Evolutionary conservation across 2,888 invertebrate genomes (phyloP), one percentile per base, ranked within the genome.

Genomic region (Masnerella sp.): DNA sequence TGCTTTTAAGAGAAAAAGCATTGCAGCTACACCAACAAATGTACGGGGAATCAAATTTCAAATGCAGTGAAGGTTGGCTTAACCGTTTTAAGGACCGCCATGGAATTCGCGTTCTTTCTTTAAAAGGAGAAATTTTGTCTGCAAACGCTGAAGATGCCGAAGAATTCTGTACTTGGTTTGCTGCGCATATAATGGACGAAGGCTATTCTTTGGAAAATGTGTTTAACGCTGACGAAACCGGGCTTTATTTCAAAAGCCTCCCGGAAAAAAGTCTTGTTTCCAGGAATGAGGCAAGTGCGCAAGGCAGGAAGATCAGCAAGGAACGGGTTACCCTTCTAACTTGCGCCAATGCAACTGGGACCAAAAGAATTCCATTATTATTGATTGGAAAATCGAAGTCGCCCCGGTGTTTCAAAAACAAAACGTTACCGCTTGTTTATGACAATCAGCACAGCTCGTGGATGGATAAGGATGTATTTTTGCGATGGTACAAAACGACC

Each of bases 161-260:
- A 14, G 34, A 62, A n/a, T 78, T 70, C 20, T 30, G 7, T 0
- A 18, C 22, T n/a, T 17, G 22, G 32, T 70, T 75, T 25, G 25
- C 5, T 17, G 25, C 62, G 28, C 56, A 67, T 11, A 45, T 76
- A 7, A 8, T 25, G 1, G 47, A 47, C 7, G 38, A 51, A 17
- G 38, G 40, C 2, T 58, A 61, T 32, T 2, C n/a, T 2, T 20
- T 22, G 5, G 45, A 78, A 17, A 61, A 76, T 14, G 42, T 80
- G 0, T 79, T 79, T 45, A 80, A 81, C 49, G 78, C 76, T 4
- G 78, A 79, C 47, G 76, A 77, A 40, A 80, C 79, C 2, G 77
- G 79, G 4, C 38, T 78, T 1, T 62, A 75, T 12, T 79, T 78
- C 77, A 78, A 70, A 68, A 15, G 65, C 15, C 34, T 81, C 45